These are phyloP conservation scores for Gambelia wislizenii DNA, from an alignment of 2,797 vertebrate species.

Conservation along the genomic window DNA sequence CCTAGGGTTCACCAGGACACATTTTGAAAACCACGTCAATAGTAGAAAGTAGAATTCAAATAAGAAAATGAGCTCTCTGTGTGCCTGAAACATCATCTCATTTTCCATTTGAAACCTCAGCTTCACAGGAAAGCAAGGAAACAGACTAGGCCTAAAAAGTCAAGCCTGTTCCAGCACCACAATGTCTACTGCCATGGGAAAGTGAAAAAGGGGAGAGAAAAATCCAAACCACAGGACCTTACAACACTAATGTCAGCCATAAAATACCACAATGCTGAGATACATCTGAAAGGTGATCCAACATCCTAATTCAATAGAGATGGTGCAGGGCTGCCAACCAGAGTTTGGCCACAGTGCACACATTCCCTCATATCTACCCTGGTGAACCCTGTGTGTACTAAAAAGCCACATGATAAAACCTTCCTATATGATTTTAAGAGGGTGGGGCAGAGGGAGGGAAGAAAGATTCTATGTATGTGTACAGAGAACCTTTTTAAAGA, in stretches of 20 bases:
- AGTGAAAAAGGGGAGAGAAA: constrained; percentile 23
- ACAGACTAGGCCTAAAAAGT: constrained; percentile 67
- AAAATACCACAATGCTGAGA: constrained; percentile 66
- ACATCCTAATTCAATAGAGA: constrained; percentile 74
- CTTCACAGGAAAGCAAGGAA: constrained; percentile 77
- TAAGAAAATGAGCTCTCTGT: constrained; percentile 67
- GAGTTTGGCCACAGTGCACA: constrained; percentile 57
- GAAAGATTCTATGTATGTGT: constrained; percentile 26
- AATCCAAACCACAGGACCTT: constrained; percentile 59
- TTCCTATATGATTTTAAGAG: constrained; percentile 26
- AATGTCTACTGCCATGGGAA: constrained; percentile 60
- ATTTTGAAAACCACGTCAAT: not conserved
- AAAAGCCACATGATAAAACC: constrained; percentile 62
- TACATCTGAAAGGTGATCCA: constrained; percentile 64
- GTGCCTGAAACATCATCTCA: constrained; percentile 73
- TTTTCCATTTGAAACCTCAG: constrained; percentile 83
- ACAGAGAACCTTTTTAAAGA: constrained; percentile 31
- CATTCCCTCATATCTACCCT: constrained; percentile 29
- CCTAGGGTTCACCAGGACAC: not conserved
- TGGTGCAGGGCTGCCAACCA: constrained; percentile 55
- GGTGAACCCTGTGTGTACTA: constrained; percentile 62
- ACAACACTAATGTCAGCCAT: constrained; percentile 68
- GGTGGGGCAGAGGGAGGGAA: too few relatives aligned
- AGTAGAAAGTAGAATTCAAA: not conserved
- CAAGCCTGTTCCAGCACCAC: constrained; percentile 71